Conservation (phyloP, 2,888 invertebrate genomes). For the Troilus luridus region DNA sequence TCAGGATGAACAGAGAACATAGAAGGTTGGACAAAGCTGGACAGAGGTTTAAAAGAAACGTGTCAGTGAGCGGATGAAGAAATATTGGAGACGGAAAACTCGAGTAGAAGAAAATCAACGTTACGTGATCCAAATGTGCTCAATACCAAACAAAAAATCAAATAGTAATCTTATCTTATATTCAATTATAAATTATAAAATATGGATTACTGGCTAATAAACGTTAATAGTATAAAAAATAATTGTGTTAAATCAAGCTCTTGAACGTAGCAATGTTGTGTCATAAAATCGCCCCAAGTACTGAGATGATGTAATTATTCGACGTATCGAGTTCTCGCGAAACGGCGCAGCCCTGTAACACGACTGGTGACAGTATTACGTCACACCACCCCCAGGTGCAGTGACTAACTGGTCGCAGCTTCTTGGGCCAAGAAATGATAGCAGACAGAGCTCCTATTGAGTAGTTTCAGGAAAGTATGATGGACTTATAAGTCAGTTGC, state of each 20-base stretch:
- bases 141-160: no score
- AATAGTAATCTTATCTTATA: no score
- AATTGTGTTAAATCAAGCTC: neutral
- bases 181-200: no score
- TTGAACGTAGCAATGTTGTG: neutral
- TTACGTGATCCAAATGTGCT: no score
- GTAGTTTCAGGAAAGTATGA: neutral
- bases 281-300: neutral
- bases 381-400: neutral
- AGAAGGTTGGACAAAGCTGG: no score
- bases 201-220: no score
- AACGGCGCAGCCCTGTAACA: neutral
- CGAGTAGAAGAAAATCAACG: no score
- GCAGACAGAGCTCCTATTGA: neutral
- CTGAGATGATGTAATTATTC: neutral
- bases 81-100: no score
- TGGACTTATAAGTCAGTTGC: neutral
- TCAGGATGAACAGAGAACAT: no score
- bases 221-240: neutral
- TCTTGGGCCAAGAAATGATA: neutral
- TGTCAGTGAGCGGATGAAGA: no score
- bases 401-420: neutral
- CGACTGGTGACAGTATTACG: neutral
- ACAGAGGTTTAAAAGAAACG: no score
- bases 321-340: neutral